A percentile compares a stretch with the other conserved stretches of the same genome.
Conservation (phyloP, 2,797 vertebrate genomes). For the Pseudomugil gertrudae region DNA sequence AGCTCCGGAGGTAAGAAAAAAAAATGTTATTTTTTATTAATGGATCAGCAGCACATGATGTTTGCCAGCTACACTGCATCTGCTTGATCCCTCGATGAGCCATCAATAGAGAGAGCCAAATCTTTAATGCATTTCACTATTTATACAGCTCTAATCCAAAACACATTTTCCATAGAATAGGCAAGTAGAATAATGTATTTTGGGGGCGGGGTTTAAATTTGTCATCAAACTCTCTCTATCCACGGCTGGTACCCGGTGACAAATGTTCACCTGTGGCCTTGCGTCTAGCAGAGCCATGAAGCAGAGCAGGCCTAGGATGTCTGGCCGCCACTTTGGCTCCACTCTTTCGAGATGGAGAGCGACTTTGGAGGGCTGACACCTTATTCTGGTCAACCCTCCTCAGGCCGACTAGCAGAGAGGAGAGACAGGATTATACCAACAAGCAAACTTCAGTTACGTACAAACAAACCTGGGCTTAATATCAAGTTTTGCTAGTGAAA, state of each 20-base stretch:
- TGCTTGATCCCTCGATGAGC: constrained; percentile 43
- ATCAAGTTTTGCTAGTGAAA: constrained; percentile 16
- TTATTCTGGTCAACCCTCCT: constrained; percentile 96
- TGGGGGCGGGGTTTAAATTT: not conserved
- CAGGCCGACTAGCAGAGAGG: constrained; percentile 88
- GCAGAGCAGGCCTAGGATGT: constrained; percentile 92
- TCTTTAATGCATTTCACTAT: not conserved
- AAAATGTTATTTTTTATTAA: constrained; percentile 69
- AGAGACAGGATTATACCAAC: constrained; percentile 87
- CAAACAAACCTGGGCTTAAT: constrained; percentile 10
- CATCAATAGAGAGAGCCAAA: constrained; percentile 70
- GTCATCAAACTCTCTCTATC: constrained; percentile 67
- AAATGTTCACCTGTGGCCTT: constrained; percentile 91
- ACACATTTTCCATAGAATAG: constrained; percentile 1
- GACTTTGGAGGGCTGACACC: constrained; percentile 92
- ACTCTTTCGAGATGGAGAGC: constrained; percentile 93
- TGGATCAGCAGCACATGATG: constrained; percentile 82
- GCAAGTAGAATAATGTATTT: not conserved
- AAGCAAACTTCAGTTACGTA: constrained; percentile 37
- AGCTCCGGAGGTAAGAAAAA: constrained; percentile 21
- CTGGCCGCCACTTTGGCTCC: constrained; percentile 93
- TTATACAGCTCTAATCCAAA: not conserved
- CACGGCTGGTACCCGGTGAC: constrained; percentile 49
- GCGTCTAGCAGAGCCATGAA: constrained; percentile 93
- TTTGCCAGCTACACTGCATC: constrained; percentile 95